Evolutionary conservation across 2,797 vertebrate genomes (phyloP), one percentile per base, ranked within the genome.

Genomic region (Moxostoma hubbsi): DNA sequence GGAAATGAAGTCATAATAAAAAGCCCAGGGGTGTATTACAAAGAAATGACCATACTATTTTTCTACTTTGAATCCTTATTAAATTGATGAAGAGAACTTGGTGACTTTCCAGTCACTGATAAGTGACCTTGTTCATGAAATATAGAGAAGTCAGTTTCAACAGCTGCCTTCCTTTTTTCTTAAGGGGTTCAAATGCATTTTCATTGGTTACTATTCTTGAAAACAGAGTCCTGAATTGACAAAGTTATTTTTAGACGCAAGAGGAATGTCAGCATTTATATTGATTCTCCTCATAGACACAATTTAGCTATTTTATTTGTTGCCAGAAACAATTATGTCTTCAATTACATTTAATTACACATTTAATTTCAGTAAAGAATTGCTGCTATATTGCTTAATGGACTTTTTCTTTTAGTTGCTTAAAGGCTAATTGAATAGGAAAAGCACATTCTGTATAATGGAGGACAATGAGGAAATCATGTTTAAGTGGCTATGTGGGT

Each of bases 1-100:
- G 96, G 96, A 98, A 98, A 98, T 98, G 95, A 97, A 98, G 96
- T 96, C 95, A 96, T 98, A 97, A 98, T 97, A 98, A 96, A 97
- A 98, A 96, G 96, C 97, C 96, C 97, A 98, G 95, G 96, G 97
- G 96, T 97, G 95, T 96, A 97, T 97, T 97, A 97, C 95, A 96
- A 95, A 96, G 96, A 96, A 97, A 98, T 96, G 95, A 95, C 95
- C 95, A 90, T 93, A 95, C 95, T 94, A 96, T 95, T 96, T 96
- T 94, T 95, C 93, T 94, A 95, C 94, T 96, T 96, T 96, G 92
- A 93, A 95, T 94, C 91, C 94, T 96, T 93, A 93, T 92, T 93
- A 93, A 93, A 93, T 91, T 98, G 96, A 97, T 97, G 95, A 96
- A 97, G 94, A 94, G 95, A 96, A 95, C 94, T 94, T 91, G 89